Evolutionary conservation across 1,140 invertebrate species (phyloP).

Genomic region (Drosophila ercepeae): DNA sequence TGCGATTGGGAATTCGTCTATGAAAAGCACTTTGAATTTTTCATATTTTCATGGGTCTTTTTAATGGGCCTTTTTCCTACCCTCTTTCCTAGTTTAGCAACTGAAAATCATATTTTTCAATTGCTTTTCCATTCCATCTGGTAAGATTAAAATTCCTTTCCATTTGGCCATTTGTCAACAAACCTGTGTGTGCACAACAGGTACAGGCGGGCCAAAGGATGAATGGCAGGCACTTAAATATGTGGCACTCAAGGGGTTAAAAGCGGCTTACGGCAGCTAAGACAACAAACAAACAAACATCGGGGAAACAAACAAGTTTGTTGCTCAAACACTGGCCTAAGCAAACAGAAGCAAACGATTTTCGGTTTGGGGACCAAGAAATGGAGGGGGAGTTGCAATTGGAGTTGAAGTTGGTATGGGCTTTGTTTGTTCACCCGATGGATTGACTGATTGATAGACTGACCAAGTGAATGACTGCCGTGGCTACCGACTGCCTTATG

Average conservation of each 20-base stretch:
- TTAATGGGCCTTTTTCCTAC: background rate
- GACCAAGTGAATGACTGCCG: slow-evolving; percentile 51
- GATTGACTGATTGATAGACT: slow-evolving; percentile 76
- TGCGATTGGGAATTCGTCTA: slow-evolving; percentile 1
- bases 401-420: slow-evolving; percentile 30
- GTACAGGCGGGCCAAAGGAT: slow-evolving; percentile 48
- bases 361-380: slow-evolving; percentile 2
- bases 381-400: background rate
- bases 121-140: slow-evolving; percentile 22
- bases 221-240: slow-evolving; percentile 49
- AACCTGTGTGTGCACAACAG: slow-evolving; percentile 37
- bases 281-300: slow-evolving; percentile 42
- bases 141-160: slow-evolving; percentile 32
- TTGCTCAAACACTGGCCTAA: slow-evolving; percentile 44
- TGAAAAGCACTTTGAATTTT: background rate
- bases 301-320: slow-evolving; percentile 47
- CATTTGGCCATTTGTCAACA: slow-evolving; percentile 43
- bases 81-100: background rate
- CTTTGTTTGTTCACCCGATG: slow-evolving; percentile 68
- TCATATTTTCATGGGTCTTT: background rate
- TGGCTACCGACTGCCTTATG: slow-evolving; percentile 55
- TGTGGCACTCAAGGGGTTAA: slow-evolving; percentile 47
- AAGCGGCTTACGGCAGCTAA: slow-evolving; percentile 52
- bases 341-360: slow-evolving; percentile 43
- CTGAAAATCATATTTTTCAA: slow-evolving; percentile 12